Base-by-base conservation (phyloP, 2,888 invertebrate genomes). In the Aleiodes alternator region DNA sequence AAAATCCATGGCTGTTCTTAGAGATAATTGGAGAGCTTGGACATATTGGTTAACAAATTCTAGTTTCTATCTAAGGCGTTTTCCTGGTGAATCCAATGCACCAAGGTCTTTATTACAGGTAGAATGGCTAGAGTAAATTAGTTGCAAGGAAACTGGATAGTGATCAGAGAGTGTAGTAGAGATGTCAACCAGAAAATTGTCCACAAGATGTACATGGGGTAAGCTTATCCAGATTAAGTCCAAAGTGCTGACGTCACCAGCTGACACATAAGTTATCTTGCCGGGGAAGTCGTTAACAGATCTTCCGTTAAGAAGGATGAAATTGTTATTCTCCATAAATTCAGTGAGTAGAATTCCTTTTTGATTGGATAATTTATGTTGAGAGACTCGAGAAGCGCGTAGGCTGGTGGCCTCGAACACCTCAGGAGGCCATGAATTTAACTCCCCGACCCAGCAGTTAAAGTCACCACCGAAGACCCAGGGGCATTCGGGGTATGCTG, bases 221-320 rank as follows among this genome's bases (percentile, higher is more conserved):
- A 59, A 16, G 64, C 64, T 76, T 8, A 50, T 48, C 68, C 51
- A 76, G 3, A 74, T n/a, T 6, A 61, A 53, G 16, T 76, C 73
- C 11, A 73, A 69, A 23, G 34, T 55, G 29, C 76, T 76, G 50
- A 50, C 50, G 12, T 3, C 50, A 12, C 50, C 50, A 50, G 9
- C 50, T 12, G 11, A 11, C 12, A 3, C 55, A 7, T n/a, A 55
- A 14, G 55, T 55, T 7, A 55, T 55, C 7, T 11, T 14, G n/a
- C 55, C 55, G 7, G 55, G 55, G 14, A n/a, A n/a, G 14, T 55
- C 55, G 14, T 14, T 14, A 7, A 14, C 7, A n/a, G 14, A 7
- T 55, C 55, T 55, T n/a, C 55, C 55, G 14, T 55, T 55, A n/a
- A 55, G 55, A 12, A 55, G 14, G 7, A 55, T 7, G 14, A 55